Base-by-base conservation (phyloP, 2,797 vertebrate genomes). In the Oreochromis mossambicus region DNA sequence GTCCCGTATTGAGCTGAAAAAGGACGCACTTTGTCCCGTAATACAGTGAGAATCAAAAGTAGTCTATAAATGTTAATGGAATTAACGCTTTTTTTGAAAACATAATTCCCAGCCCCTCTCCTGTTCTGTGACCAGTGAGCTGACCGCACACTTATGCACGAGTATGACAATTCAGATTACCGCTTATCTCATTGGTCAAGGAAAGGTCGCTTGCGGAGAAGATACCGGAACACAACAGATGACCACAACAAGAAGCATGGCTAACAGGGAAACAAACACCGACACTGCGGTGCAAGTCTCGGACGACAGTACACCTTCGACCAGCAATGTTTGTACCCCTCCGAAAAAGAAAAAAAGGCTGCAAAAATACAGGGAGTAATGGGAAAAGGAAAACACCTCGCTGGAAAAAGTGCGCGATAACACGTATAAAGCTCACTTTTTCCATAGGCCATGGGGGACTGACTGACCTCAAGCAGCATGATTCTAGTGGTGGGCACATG, bases 161-260 rank as follows among this genome's bases (percentile, higher is more conserved):
- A 26, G 24, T 26, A 26, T 32, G 32, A 32, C 48, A 51, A 51
- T 51, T 51, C 8, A 51, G 3, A n/a, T 51, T 0, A 51, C 17
- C 17, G 8, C 17, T 51, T n/a, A 51, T n/a, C 8, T 51, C 0
- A 3, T n/a, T 51, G 48, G 19, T 51, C 19, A 19, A 51, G 48
- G 1, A 10, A 51, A 51, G 0, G 19, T 51, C 1, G 4, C 8
- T 5, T 51, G 3, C 19, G 8, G 48, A 1, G 48, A n/a, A 51
- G 1, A 51, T 51, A n/a, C 8, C 8, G 3, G 19, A 51, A 51
- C 17, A 51, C 48, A 51, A 3, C 48, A 51, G 48, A 5, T 51
- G 19, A n/a, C 48, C 17, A 10, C 48, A n/a, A n/a, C 8, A 51
- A 51, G 1, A 51, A 51, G 3, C 19, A 51, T 9, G 19, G 48